Conservation (phyloP, 2,888 invertebrate genomes). For the Catocala fraxini region DNA sequence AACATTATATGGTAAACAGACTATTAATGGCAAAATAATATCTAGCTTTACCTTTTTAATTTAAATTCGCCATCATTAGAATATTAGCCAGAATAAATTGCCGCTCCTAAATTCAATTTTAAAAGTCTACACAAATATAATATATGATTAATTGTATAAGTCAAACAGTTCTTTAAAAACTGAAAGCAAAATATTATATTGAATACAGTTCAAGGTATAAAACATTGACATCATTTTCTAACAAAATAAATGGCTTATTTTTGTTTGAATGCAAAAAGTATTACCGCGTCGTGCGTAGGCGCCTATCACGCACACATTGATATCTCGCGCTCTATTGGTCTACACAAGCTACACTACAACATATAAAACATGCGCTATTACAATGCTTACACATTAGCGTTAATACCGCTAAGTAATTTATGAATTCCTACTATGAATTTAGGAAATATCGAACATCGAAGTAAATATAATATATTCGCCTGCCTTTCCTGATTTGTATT, state of each 20-base stretch:
- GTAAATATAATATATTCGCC: too few species aligned
- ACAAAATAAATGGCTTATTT: conserved; percentile 27
- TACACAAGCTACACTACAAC: conserved; percentile 20
- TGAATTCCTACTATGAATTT: not conserved
- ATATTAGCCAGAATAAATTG: conserved; percentile 13
- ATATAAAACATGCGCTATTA: conserved; percentile 19
- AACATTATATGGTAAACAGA: conserved; percentile 36
- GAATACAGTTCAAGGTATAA: conserved; percentile 23
- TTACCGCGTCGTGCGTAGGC: conserved; percentile 42
- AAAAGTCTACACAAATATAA: too few species aligned
- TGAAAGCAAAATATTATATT: not conserved
- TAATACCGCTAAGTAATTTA: conserved; percentile 19
- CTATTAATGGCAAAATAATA: conserved; percentile 29
- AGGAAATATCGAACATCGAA: not conserved
- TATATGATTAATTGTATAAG: too few species aligned
- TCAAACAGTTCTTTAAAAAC: too few species aligned
- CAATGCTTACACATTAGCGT: conserved; percentile 27
- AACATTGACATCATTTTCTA: conserved; percentile 20
- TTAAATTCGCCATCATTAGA: conserved; percentile 18
- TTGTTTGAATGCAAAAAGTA: conserved; percentile 37
- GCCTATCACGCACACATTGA: conserved; percentile 42
- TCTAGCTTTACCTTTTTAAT: conserved; percentile 32
- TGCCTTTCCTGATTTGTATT: not conserved
- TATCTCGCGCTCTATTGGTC: conserved; percentile 23
- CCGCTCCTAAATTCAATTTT: not conserved